Conservation (phyloP, 2,888 invertebrate genomes). For the Xestoiulus laeticollis region DNA sequence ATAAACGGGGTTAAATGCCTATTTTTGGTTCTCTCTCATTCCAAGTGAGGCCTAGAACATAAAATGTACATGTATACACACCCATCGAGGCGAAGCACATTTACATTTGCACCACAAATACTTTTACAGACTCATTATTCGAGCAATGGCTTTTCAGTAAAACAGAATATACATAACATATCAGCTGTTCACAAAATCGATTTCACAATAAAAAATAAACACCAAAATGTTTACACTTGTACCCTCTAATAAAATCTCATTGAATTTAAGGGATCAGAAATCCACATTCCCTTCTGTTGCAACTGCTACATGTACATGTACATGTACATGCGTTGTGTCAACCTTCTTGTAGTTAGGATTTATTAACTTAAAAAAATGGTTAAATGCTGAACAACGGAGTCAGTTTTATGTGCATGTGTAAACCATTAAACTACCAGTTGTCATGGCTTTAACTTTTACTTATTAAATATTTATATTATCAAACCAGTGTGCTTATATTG, state of each 20-base stretch:
- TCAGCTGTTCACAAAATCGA: background rate
- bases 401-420: background rate
- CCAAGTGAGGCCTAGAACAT: background rate
- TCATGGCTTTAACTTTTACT: background rate
- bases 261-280: background rate
- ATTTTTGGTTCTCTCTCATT: background rate
- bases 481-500: background rate
- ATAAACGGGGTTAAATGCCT: background rate
- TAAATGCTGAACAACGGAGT: background rate
- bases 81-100: background rate
- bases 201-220: background rate
- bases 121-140: conserved; percentile 7
- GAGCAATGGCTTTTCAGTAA: background rate
- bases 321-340: background rate
- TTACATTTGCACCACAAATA: conserved; percentile 23
- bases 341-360: background rate
- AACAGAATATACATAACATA: background rate
- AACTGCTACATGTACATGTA: background rate
- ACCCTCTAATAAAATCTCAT: background rate
- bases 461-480: background rate
- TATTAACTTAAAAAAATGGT: background rate
- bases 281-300: background rate
- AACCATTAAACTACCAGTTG: background rate
- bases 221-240: background rate
- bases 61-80: too few relatives aligned